Evolutionary conservation across 1,140 invertebrate genomes (phyloP).

Genomic region (Diplogasteroides magnus): DNA sequence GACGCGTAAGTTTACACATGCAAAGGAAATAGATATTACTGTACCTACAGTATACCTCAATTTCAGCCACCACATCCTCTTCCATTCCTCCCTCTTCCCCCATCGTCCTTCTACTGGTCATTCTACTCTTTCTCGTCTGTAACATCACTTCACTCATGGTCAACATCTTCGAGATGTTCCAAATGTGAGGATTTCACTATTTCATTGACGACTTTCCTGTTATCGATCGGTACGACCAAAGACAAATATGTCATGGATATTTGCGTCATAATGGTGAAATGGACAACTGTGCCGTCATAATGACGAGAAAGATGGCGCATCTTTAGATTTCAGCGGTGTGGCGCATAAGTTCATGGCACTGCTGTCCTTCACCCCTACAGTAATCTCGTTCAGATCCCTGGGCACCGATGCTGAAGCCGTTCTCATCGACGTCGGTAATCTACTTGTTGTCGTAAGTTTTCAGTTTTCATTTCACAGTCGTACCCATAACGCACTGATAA

Average conservation of each 20-base stretch:
- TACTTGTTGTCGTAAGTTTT: conserved; percentile 40
- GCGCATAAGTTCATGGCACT: no score
- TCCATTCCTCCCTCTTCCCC: conserved; percentile 14
- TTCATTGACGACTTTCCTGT: conserved; percentile 1
- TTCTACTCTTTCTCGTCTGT: conserved; percentile 39
- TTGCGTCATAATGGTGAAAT: background rate
- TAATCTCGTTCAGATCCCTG: conserved; percentile 23
- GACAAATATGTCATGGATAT: conserved; percentile 1
- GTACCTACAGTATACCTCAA: no score
- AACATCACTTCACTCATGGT: conserved; percentile 41
- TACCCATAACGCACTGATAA: no score
- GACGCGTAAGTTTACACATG: no score
- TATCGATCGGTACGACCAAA: background rate
- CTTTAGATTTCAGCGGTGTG: background rate
- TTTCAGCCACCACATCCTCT: conserved; percentile 19
- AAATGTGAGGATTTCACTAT: conserved; percentile 14
- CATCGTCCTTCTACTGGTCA: conserved; percentile 35
- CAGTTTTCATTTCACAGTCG: no score
- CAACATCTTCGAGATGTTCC: conserved; percentile 39
- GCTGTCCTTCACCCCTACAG: background rate
- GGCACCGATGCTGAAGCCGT: conserved; percentile 21
- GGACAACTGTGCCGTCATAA: background rate
- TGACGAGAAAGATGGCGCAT: no score
- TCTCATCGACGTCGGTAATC: conserved; percentile 43
- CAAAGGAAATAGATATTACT: no score